Base-by-base conservation (phyloP, 1,140 invertebrate species). In the Schlechtendalia chinensis region DNA sequence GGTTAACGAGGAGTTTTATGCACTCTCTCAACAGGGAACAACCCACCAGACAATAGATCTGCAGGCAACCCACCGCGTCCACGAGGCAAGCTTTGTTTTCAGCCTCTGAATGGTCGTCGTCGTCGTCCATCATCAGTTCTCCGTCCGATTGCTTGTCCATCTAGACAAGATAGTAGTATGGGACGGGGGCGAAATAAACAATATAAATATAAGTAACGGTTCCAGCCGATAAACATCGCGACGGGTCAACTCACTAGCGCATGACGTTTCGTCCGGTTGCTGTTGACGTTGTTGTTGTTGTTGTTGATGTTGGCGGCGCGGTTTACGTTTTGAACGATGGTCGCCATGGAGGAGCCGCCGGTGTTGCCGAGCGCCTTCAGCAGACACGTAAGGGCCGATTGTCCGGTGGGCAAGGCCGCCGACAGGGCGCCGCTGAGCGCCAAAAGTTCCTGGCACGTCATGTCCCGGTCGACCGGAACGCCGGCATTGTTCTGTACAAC, bases 371-470 rank as follows among this genome's bases (percentile, higher is more conserved):
- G 87, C 39, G 93, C 93, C 84, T 90, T 90, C 83, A 94, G 91
- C 85, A 94, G 93, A 3, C 92, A 91, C 83, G 94, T 92, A 27
- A 94, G 86, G 6, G 92, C 93, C 47, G 93, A 89, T 86, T 95
- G 93, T 56, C 93, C 93, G 10, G 95, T 96, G 24, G 95, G 95
- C 81, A 97, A 86, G 2, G 95, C 94, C 1, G 95, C 95, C 83
- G 94, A 94, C 39, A 98, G 90, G 14, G 95, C 94, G 59, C 96
- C 95, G 65, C 93, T 93, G 39, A 97, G 88, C 47, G 95, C 95
- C 59, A 98, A 88, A 2, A 97, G 88, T 87, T 98, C 95, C 86
- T 95, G 94, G 87, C 94, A 96, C 2, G 94, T 96, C 89, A 96
- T 92, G 14, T 90, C 89, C 81, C 90, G 89, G 45, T 75, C 77